These are phyloP conservation scores for Drosophila limbata DNA, from an alignment of 2,888 invertebrate species.

Conservation along the genomic window DNA sequence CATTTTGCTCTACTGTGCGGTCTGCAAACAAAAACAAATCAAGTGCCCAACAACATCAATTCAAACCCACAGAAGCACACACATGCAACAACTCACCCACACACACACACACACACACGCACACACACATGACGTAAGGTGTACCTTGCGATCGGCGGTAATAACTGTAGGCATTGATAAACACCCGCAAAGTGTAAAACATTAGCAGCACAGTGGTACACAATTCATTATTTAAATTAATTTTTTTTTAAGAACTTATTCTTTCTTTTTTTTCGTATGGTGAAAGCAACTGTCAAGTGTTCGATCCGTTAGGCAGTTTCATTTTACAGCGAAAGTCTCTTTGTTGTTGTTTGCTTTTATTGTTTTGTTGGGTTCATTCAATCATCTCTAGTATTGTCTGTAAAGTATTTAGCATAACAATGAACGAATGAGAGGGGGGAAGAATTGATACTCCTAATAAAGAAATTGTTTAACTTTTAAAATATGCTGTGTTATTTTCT, in stretches of 20 bases:
- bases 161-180: constrained; percentile 75
- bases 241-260: neutral
- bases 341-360: neutral
- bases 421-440: neutral
- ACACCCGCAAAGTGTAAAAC: constrained; percentile 75
- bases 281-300: constrained; percentile 26
- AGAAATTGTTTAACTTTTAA: neutral
- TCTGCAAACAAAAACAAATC: constrained; percentile 46
- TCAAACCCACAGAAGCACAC: constrained; percentile 10
- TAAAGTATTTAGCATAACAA: constrained; percentile 26
- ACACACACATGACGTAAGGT: constrained; percentile 53
- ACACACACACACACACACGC: constrained; percentile 10
- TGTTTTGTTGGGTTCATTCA: constrained; percentile 7
- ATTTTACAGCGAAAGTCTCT: constrained; percentile 42
- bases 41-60: constrained; percentile 53
- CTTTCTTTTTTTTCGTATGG: neutral
- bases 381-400: constrained; percentile 19
- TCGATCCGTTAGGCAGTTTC: constrained; percentile 15
- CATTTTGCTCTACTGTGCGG: constrained; percentile 16
- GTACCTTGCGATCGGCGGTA: constrained; percentile 51
- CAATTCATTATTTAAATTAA: constrained; percentile 33
- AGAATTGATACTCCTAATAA: neutral
- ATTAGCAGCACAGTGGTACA: constrained; percentile 65
- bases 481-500: constrained; percentile 9
- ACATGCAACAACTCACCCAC: neutral